Conservation (phyloP, 2,797 vertebrate species). For the Oreortyx pictus region DNA sequence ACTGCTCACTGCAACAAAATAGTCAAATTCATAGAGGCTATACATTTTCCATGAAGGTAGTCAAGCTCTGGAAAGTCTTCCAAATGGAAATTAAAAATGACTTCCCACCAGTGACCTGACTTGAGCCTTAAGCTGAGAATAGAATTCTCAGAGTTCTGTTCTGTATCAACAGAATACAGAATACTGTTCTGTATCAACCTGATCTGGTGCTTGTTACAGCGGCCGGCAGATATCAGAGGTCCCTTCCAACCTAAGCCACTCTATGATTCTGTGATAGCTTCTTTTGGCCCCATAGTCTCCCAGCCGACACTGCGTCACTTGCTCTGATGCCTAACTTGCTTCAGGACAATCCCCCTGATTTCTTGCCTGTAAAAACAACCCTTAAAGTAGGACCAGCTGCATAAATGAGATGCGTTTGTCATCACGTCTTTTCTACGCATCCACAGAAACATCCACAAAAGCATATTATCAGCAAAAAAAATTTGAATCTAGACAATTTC, state of each 20-base stretch:
- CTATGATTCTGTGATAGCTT: too few species aligned
- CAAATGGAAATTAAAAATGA: not conserved
- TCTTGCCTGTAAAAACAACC: not conserved
- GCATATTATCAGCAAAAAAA: not conserved
- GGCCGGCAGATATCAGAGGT: too few species aligned
- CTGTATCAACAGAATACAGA: too few species aligned
- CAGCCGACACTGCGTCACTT: not conserved
- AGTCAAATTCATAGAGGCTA: rapidly evolving
- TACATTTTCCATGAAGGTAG: not conserved
- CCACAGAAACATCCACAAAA: not conserved
- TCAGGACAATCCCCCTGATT: not conserved
- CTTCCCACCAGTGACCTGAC: not conserved
- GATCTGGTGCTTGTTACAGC: too few species aligned
- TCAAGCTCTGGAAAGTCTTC: not conserved
- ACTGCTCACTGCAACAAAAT: not conserved
- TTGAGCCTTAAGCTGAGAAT: not conserved
- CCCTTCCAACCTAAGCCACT: too few species aligned
- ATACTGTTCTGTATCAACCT: too few species aligned
- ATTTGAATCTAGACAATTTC: rapidly evolving
- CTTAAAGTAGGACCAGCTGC: not conserved
- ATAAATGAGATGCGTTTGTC: not conserved
- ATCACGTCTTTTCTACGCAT: not conserved
- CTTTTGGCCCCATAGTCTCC: not conserved
- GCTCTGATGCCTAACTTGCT: too few species aligned
- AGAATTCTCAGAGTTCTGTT: too few species aligned